Evolutionary conservation across 2,888 invertebrate species (phyloP), one percentile per base, ranked within the genome.

Genomic region (Apeira syringaria): DNA sequence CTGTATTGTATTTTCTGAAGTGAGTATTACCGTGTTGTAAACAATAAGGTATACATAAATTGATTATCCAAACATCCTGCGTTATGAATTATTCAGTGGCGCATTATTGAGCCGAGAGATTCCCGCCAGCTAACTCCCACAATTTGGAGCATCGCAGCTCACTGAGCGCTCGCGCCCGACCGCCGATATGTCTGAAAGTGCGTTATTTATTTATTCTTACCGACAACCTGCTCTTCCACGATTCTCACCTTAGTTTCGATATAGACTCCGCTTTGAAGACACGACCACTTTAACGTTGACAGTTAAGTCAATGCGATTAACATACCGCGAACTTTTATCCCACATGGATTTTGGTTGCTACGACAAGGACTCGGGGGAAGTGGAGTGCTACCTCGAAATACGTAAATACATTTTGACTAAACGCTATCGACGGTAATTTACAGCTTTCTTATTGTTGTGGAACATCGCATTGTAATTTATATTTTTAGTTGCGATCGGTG

Each of bases 371-470:
- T 93, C 93, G 47, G 93, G 93, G 61, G 93, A 93, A 77, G 87
- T 92, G 84, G 93, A 93, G 88, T 93, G 92, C 85, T 93, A 92
- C 91, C 81, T 93, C 68, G 93, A 93, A 90, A 92, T 93, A 89
- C 91, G 92, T 92, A 90, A 92, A 91, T 91, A 83, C 72, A 69
- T 77, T 82, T 81, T 79, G 60, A 71, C 72, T 80, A 75, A 77
- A 75, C 75, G 72, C 68, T 74, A 72, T 71, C 64, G 64, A 67
- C 74, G 68, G 71, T 68, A 65, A 73, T 80, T 75, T 73, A 74
- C 68, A 68, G 69, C 74, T 74, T 70, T 76, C 74, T 78, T 69
- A 80, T 85, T 80, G 78, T 81, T 82, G 73, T 76, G 71, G 74
- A 77, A 72, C 72, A 77, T 75, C 74, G 80, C 72, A 83, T 81